Percentiles rank a stretch among this genome's conserved stretches.
Evolutionary conservation across 2,113 vertebrate genomes (phyloP).

Genomic region (Octodon degus): DNA sequence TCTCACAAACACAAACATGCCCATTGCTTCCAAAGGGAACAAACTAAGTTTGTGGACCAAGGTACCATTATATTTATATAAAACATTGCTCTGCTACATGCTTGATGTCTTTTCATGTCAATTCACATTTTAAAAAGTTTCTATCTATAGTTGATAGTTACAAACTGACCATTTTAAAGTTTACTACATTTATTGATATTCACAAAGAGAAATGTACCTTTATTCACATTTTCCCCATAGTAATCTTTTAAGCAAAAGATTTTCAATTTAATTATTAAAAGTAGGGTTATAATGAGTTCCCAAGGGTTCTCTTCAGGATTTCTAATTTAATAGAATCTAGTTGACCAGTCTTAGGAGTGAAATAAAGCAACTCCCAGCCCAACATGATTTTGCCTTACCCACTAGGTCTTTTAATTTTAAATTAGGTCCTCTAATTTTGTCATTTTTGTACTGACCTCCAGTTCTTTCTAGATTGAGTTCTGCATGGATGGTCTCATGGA

Average conservation of each 20-base stretch:
- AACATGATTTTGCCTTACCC: conserved; percentile 22
- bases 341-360: conserved; percentile 15
- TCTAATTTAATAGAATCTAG: not conserved
- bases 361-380: conserved; percentile 16
- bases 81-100: not conserved
- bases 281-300: not conserved
- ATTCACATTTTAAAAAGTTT: conserved; percentile 1
- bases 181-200: conserved; percentile 13
- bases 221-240: not conserved
- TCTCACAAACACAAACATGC: not conserved
- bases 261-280: conserved; percentile 49
- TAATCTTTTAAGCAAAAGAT: not conserved
- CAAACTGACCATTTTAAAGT: not conserved
- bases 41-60: not conserved
- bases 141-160: not conserved
- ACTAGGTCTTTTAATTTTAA: conserved; percentile 20
- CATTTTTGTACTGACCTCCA: not conserved
- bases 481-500: conserved; percentile 12
- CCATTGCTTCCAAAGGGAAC: not conserved
- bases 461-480: conserved; percentile 22
- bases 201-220: not conserved
- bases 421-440: not conserved
- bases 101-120: conserved; percentile 31
- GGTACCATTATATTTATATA: not conserved
- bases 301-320: not conserved